These are phyloP conservation scores for Belgica antarctica DNA, from an alignment of 2,888 invertebrate genomes.

Conservation along the genomic window DNA sequence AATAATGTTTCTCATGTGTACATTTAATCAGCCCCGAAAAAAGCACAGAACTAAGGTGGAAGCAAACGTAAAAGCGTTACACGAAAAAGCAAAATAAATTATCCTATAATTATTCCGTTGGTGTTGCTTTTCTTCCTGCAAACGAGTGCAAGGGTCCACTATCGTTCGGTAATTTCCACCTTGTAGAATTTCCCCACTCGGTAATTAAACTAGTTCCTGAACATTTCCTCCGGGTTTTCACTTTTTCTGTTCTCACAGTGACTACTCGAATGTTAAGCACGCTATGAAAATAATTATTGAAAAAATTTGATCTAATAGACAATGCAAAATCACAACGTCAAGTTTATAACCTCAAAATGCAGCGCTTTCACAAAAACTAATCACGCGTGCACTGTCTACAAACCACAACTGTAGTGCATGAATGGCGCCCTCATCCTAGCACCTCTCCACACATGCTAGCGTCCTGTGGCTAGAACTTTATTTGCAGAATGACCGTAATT, in stretches of 20 bases:
- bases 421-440: too few relatives aligned
- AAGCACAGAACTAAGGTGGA: background rate
- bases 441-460: constrained; percentile 1
- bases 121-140: background rate
- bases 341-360: too few relatives aligned
- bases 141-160: background rate
- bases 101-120: background rate
- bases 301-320: too few relatives aligned
- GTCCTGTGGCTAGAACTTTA: constrained; percentile 5
- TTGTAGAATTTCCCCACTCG: constrained; percentile 12
- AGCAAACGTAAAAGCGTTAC: background rate
- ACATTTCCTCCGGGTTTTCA: too few relatives aligned
- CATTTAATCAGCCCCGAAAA: background rate
- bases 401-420: too few relatives aligned
- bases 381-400: too few relatives aligned
- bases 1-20: too few relatives aligned
- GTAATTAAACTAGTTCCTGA: constrained; percentile 24
- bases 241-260: too few relatives aligned
- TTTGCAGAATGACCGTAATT: constrained; percentile 12
- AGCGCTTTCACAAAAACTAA: too few relatives aligned
- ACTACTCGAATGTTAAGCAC: too few relatives aligned
- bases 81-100: constrained; percentile 25
- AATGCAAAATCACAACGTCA: too few relatives aligned
- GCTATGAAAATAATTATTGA: too few relatives aligned
- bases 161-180: constrained; percentile 7